Conservation (phyloP, 2,888 invertebrate genomes). For the Chymomyza amoena region DNA sequence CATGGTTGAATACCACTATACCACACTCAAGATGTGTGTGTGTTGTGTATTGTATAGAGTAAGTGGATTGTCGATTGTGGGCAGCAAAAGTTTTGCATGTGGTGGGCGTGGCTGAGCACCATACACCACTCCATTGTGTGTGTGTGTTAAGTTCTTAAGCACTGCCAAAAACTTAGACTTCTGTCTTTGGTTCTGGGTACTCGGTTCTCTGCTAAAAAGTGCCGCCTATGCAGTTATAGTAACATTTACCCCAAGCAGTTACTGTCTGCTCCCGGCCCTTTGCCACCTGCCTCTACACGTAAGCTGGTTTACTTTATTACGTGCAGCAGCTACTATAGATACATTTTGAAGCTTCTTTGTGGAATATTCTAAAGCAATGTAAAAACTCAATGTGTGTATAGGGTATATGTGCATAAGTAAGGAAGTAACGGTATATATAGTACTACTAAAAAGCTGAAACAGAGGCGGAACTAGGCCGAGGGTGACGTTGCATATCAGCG, state of each 20-base stretch:
- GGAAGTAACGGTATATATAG: too few relatives aligned
- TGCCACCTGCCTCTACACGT: not conserved
- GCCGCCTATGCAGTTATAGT: slow-evolving; percentile 53
- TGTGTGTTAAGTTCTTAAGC: slow-evolving; percentile 63
- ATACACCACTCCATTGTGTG: not conserved
- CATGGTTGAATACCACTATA: not conserved
- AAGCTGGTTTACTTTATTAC: slow-evolving; percentile 8
- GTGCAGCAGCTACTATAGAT: not conserved
- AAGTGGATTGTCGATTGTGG: not conserved
- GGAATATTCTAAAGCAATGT: slow-evolving; percentile 46
- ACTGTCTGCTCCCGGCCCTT: not conserved
- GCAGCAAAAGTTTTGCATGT: not conserved
- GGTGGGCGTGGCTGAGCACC: not conserved
- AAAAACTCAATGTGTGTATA: not conserved
- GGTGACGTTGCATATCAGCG: too few relatives aligned
- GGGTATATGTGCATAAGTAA: too few relatives aligned
- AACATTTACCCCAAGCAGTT: slow-evolving; percentile 4
- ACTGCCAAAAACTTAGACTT: slow-evolving; percentile 62
- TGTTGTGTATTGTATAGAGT: not conserved
- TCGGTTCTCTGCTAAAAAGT: slow-evolving; percentile 48
- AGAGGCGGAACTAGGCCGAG: too few relatives aligned
- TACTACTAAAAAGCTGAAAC: too few relatives aligned
- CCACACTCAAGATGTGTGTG: not conserved
- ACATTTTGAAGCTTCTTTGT: slow-evolving; percentile 35
- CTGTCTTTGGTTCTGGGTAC: not conserved